A percentile compares a stretch with the other conserved stretches of the same genome.
phyloP scores from a whole-genome alignment of 92 coral and sea anemone genomes.

The Pocillopora meandrina region DNA sequence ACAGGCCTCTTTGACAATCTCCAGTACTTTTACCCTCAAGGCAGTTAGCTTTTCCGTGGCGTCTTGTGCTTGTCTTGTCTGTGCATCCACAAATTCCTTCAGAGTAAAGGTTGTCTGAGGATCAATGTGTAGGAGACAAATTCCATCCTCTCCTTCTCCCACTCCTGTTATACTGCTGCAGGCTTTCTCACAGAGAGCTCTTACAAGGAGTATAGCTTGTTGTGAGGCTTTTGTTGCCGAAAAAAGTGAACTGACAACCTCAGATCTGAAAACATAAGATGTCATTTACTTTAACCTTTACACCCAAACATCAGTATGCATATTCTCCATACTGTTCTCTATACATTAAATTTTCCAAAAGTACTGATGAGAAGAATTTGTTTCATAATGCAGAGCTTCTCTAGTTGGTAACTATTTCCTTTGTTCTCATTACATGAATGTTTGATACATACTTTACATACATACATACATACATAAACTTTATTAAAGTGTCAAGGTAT shows the following conservation, averaged over 20 bases:
- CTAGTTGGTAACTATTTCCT: too few species aligned
- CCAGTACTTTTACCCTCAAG: constrained; percentile 67
- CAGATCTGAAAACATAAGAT: constrained; percentile 39
- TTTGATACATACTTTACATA: too few species aligned
- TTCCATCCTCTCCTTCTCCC: constrained; percentile 66
- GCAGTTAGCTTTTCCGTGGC: constrained; percentile 66
- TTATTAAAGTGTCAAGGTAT: too few species aligned
- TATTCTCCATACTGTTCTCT: too few species aligned
- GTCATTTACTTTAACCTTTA: background rate
- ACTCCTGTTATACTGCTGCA: constrained; percentile 88
- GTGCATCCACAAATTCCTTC: constrained; percentile 66
- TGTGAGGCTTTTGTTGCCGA: constrained; percentile 67
- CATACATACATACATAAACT: too few species aligned
- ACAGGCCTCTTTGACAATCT: constrained; percentile 80
- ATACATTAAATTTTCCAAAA: too few species aligned
- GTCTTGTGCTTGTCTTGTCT: constrained; percentile 56
- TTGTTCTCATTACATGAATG: too few species aligned
- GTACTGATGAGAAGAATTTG: too few species aligned
- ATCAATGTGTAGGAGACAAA: constrained; percentile 63
- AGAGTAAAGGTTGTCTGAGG: constrained; percentile 60
- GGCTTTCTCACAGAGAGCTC: constrained; percentile 85
- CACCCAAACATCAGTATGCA: too few species aligned
- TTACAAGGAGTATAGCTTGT: constrained; percentile 69
- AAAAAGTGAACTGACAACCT: constrained; percentile 62
- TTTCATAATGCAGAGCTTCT: too few species aligned